Evolutionary conservation across 2,113 vertebrate genomes (phyloP), one percentile per base, ranked within the genome.

Genomic region (Percina caprodes): DNA sequence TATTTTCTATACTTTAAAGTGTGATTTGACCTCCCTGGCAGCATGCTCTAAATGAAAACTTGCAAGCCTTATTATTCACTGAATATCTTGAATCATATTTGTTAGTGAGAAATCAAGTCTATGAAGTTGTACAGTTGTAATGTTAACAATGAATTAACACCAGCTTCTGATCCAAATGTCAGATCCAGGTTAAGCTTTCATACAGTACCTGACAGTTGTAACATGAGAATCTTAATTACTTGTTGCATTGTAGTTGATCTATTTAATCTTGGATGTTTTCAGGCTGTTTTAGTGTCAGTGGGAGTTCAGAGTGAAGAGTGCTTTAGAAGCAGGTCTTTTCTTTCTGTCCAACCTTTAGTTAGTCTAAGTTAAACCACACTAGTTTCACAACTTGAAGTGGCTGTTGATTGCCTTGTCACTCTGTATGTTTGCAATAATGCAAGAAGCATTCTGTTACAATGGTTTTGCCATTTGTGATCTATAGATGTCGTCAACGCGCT

Each of bases 91-190:
- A 76, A 46, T 61, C 46, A 24, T 48, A 52, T 51, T 68, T 66
- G 56, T 10, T 46, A 9, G 23, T 59, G 23, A 70, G 1, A 69
- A 68, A 80, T 81, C 45, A 75, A 66, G 35, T 56, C 26, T 58
- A 39, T 71, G 26, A 83, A 67, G 39, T 65, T 70, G 18, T 51
- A 68, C 56, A 65, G 26, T 30, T 74, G 33, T 72, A 61, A 65
- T 60, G 55, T 61, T 58, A 90, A 86, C 69, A 11, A 78, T 79
- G 85, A 91, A 89, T 86, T 23, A 86, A 79, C 90, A 94, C 92
- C 91, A 94, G 92, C 93, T 77, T 76, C 87, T 84, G 74, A 84
- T 69, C 60, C 76, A 74, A 74, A 72, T 71, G 52, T 55, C 65
- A 72, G 30, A 80, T 62, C 72, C 77, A 74, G 75, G 59, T 69